Evolutionary conservation across 2,113 vertebrate species (phyloP), one percentile per base, ranked within the genome.

Genomic region (Choloepus hoffmanni): DNA sequence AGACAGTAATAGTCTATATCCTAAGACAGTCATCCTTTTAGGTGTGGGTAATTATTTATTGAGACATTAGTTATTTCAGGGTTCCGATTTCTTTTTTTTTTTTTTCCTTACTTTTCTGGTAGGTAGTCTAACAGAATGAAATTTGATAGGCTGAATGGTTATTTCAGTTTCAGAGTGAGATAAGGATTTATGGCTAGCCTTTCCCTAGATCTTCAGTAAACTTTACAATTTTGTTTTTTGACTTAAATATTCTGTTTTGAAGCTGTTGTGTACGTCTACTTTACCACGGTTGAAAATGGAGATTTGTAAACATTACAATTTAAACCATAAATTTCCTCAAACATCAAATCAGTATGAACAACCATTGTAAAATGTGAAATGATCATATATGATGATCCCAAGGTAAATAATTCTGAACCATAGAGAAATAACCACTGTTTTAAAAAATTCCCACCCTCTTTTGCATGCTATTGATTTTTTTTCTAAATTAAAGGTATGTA

Each of bases 1-100:
- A 24, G 68, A 96, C 68, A 96, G 24, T 94, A 89, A 78, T 53
- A 93, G 19, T 95, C 28, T 91, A 26, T 93, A 85, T 85, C 55
- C 55, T 92, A 94, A 96, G 96, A 98, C 96, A 97, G 91, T 95
- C 96, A 96, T 94, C 72, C 92, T 96, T 96, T 97, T 95, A 94
- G 83, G 62, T 97, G 1, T 95, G 88, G 43, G 87, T 78, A 21
- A 92, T 89, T 96, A 9, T 93, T 96, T 91, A 53, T 92, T 83
- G 58, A 89, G 40, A 93, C 50, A 92, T 70, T 88, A 83, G 24
- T 92, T 85, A 92, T 83, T 95, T 97, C 72, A 90, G 79, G 67
- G 92, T 94, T 96, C 84, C 92, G 33, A 26, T 48, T 53, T 53
- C 13, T 53, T 53, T 11, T 45, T 45, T 45, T 45, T 89, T 92